phyloP scores from a whole-genome alignment of 2,797 vertebrate genomes.

The Simalia tracyae region DNA sequence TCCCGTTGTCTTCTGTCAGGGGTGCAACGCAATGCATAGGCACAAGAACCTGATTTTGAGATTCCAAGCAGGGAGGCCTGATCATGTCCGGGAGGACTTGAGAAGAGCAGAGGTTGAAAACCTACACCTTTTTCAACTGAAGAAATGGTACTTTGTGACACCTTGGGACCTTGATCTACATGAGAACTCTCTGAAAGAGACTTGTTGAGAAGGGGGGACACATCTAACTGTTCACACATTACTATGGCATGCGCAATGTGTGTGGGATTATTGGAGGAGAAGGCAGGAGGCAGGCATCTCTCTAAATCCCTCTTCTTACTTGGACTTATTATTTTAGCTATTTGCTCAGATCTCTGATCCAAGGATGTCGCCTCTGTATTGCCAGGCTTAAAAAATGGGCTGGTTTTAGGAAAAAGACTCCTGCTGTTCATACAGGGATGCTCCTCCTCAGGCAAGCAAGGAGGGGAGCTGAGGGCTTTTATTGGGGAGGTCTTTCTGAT shows the following conservation, averaged over 20 bases:
- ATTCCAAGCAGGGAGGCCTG: not conserved
- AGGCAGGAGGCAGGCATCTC: conserved; percentile 11
- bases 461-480: not conserved
- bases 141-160: conserved; percentile 66
- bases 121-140: conserved; percentile 64
- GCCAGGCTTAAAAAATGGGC: conserved; percentile 20
- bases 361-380: not conserved
- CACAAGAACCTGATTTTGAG: conserved; percentile 52
- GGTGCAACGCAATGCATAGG: conserved; percentile 78
- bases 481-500: not conserved
- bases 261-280: conserved; percentile 19
- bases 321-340: not conserved
- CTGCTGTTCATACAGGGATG: fast-evolving
- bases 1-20: conserved; percentile 82
- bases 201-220: conserved; percentile 61
- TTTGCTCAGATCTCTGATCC: not conserved
- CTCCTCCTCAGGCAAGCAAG: not conserved
- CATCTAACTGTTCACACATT: conserved; percentile 45
- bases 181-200: conserved; percentile 57
- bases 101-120: conserved; percentile 68
- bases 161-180: conserved; percentile 68
- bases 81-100: conserved; percentile 66
- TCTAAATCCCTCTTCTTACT: not conserved
- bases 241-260: not conserved
- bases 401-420: not conserved